Conservation (phyloP, 1,140 invertebrate genomes). For the Drosophila takahashii region DNA sequence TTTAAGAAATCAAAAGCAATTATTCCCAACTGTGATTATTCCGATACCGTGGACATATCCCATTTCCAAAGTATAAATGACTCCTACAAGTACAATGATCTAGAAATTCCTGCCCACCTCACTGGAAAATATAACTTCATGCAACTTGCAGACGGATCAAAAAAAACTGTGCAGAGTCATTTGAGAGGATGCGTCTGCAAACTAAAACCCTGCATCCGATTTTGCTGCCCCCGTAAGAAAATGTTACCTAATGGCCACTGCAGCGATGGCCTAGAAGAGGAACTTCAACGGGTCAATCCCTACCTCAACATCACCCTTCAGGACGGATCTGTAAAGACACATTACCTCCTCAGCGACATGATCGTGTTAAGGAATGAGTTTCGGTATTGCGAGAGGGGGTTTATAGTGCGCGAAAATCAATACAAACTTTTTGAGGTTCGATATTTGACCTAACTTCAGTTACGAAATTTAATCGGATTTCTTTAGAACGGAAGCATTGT, state of each 20-base stretch:
- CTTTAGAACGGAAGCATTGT: not conserved
- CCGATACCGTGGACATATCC: not conserved
- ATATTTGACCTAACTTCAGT: not conserved
- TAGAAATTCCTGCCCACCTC: not conserved
- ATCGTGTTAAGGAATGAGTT: not conserved
- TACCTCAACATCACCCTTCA: not conserved
- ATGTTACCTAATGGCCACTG: not conserved
- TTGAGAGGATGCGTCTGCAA: not conserved
- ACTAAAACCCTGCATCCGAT: not conserved
- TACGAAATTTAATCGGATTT: not conserved
- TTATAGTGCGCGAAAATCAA: not conserved
- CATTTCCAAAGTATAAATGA: not conserved
- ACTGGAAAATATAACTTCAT: not conserved
- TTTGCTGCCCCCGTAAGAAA: not conserved
- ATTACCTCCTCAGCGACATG: not conserved
- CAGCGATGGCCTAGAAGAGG: not conserved
- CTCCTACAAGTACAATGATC: not conserved
- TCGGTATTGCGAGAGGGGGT: not conserved
- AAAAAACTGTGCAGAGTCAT: not conserved
- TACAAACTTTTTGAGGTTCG: not conserved
- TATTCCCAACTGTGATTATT: not conserved
- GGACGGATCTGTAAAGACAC: not conserved
- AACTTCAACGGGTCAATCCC: not conserved
- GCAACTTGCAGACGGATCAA: not conserved
- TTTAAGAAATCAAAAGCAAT: not conserved